phyloP scores from a whole-genome alignment of 2,113 vertebrate species.

The Ovis aries region ARS-UI_Ramb_v3.0 NC_056057.1:39495001-39495500 shows the following conservation, averaged over 20 bases:
- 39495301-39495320: neutral
- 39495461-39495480: neutral
- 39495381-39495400: neutral
- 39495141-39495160: neutral
- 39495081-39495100: neutral
- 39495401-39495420: neutral
- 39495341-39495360: neutral
- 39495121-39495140: neutral
- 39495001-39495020: conserved; percentile 19
- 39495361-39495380: neutral
- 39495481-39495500: neutral
- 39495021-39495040: neutral
- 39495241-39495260: neutral
- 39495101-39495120: neutral
- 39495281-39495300: neutral
- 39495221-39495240: neutral
- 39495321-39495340: neutral
- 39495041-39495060: neutral
- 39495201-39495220: neutral
- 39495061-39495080: neutral
- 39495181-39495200: neutral
- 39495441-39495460: neutral
- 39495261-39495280: neutral
- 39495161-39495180: neutral
- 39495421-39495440: neutral